Percentiles rank a stretch among this genome's conserved stretches.
phyloP scores from a whole-genome alignment of 1,140 invertebrate genomes.

The Matsumurasca onukii region DNA sequence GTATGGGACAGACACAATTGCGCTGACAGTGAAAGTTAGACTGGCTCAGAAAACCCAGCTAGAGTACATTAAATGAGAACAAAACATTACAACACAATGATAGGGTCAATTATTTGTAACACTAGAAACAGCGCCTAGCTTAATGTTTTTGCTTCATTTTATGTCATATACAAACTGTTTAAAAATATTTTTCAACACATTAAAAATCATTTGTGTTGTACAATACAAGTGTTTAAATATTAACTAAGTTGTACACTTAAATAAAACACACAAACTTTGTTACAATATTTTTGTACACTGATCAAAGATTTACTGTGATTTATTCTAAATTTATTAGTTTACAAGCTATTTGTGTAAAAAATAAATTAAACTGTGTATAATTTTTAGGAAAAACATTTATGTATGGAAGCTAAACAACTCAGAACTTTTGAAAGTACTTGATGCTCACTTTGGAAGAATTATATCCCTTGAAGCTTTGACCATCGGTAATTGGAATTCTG shows the following conservation, averaged over 20 bases:
- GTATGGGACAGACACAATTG: constrained; percentile 50
- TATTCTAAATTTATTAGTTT: no score
- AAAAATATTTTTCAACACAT: not conserved
- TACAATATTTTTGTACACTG: not conserved
- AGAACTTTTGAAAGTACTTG: constrained; percentile 86
- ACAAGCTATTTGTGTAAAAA: no score
- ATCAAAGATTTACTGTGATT: not conserved
- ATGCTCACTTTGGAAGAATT: constrained; percentile 96
- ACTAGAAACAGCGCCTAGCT: not conserved
- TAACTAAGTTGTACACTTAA: not conserved
- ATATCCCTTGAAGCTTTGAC: constrained; percentile 86
- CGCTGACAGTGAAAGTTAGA: no score
- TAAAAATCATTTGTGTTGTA: no score
- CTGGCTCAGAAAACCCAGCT: not conserved
- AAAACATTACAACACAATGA: not conserved
- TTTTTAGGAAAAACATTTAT: constrained; percentile 87
- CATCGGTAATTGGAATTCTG: constrained; percentile 87
- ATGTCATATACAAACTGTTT: not conserved
- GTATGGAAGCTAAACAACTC: constrained; percentile 83
- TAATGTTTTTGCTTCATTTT: not conserved
- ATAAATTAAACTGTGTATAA: no score
- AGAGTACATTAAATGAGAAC: not conserved
- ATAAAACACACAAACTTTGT: not conserved
- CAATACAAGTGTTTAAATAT: no score
- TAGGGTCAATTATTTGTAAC: not conserved